Conservation (phyloP, 2,113 vertebrate genomes). For the Cervus canadensis region DNA sequence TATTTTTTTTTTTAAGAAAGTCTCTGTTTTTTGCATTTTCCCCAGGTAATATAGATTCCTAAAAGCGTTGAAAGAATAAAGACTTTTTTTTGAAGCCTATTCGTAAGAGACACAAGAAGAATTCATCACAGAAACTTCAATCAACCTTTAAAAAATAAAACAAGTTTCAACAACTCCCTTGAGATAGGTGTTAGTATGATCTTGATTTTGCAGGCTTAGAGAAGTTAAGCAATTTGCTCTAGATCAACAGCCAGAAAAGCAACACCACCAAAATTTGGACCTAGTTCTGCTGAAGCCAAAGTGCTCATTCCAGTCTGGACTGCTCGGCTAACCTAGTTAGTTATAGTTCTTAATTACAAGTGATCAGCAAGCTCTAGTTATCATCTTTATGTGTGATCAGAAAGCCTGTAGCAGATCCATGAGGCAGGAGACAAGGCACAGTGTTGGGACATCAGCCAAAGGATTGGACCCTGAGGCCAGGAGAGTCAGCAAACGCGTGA, state of each 20-base stretch:
- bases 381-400: not conserved
- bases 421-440: not conserved
- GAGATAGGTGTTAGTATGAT: not conserved
- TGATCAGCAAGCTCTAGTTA: not conserved
- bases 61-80: not conserved
- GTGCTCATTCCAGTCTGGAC: rapidly evolving
- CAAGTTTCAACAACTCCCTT: not conserved
- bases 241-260: not conserved
- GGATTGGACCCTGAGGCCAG: not conserved
- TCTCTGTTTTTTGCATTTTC: not conserved
- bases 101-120: not conserved
- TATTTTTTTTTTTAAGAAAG: conserved; percentile 18
- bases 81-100: not conserved
- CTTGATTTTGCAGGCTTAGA: not conserved
- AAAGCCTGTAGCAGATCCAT: not conserved
- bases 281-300: not conserved
- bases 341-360: not conserved
- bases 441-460: not conserved
- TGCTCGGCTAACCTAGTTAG: rapidly evolving
- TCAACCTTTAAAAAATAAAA: not conserved
- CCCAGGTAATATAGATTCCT: not conserved
- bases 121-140: not conserved
- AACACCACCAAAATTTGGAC: not conserved
- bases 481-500: not conserved
- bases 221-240: not conserved